Evolutionary conservation across 2,113 vertebrate genomes (phyloP), one percentile per base, ranked within the genome.

Genomic region (Notothenia coriiceps): DNA sequence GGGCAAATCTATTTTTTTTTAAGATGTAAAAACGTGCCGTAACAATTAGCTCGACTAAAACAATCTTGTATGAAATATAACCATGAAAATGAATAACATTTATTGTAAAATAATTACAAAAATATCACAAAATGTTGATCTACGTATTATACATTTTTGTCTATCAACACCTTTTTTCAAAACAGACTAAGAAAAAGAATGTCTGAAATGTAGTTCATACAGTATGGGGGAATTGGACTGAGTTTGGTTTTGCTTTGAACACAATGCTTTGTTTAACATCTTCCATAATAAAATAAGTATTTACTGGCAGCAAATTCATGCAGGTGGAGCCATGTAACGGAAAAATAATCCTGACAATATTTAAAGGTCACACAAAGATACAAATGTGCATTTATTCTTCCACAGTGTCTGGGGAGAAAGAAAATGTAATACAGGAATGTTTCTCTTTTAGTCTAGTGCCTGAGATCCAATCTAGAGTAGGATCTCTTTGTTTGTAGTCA

Each of bases 111-210:
- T 20, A 72, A 17, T 12, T 10, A 22, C 11, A 11, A 13, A 40
- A 40, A 71, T 10, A 3, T 35, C 11, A 60, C 35, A 69, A 6
- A 15, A 18, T 50, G 20, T 18, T 50, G 13, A 50, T 35, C 20
- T 18, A 22, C 25, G 25, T 25, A 25, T 25, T 4, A 29, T 29
- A 29, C 29, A 29, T 29, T 29, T 29, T 29, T 29, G 29, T 29
- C 29, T 29, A 29, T 29, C 3, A 29, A 29, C 29, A 29, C 40
- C 40, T 11, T 33, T 33, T n/a, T 49, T 49, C 4, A 33, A 35
- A 40, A 15, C 18, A 51, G 3, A 50, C 50, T 61, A 50, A 14
- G 47, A 71, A 62, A 46, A 72, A 61, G 46, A 70, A 70, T n/a
- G 33, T 59, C 6, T 14, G 2, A 71, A 59, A 10, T 56, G n/a